Evolutionary conservation across 1,140 invertebrate genomes (phyloP), one percentile per base, ranked within the genome.

Genomic region (Cydia pomonella): DNA sequence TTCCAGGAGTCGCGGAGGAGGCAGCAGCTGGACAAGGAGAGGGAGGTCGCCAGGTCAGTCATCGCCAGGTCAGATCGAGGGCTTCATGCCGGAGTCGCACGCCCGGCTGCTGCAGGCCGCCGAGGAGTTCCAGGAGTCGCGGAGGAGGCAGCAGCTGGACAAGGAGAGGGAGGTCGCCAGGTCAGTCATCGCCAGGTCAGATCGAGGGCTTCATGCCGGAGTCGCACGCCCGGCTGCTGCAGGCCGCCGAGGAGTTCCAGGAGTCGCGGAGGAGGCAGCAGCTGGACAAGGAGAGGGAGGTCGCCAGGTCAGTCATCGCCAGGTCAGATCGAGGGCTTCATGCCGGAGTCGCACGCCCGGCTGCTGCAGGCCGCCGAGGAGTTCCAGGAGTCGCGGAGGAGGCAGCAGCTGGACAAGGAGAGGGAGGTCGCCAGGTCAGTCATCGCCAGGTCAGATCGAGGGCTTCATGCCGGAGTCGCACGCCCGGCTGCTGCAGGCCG

Each of bases 191-290:
- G n/a, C n/a, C n/a, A n/a, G n/a, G n/a, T n/a, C n/a, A n/a, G n/a
- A n/a, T n/a, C 59, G 97, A 98, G 85, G 98, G 97, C 3, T 92
- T 94, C 82, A 87, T 98, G 73, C 94, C 95, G 18, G 93, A 95
- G 71, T 94, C 95, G 96, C 7, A 89, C 96, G 77, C n/a, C n/a
- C n/a, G n/a, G n/a, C 87, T 98, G 7, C 86, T 96, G 83, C 92
- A 94, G 82, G 95, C 95, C 80, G 95, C 94, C 50, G 91, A 94
- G 74, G 94, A 96, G 84, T 96, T 96, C 77, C 94, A 94, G 80
- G 93, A 95, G 89, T 91, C 94, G 76, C 92, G 90, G 73, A 89
- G 95, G 73, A 94, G 96, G 80, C 95, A 93, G 69, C 94, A 95
- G 79, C 94, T 94, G 29, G 94, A 95, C 27, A 94, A 95, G 84